phyloP scores from a whole-genome alignment of 2,888 invertebrate genomes.

The Agapetus fuscipes region DNA sequence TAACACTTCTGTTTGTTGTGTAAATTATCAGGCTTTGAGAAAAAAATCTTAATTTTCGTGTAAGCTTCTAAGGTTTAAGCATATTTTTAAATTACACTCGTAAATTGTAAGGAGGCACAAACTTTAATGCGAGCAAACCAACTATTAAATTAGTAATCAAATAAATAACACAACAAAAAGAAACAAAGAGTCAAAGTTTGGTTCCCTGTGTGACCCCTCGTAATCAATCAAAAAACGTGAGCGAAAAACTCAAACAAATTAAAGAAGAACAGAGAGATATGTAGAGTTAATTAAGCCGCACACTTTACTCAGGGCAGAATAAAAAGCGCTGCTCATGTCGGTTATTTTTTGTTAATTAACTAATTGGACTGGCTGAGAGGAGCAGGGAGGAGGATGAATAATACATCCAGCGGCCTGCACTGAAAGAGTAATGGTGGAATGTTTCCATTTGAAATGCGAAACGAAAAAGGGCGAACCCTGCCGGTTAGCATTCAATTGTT shows the following conservation, averaged over 20 bases:
- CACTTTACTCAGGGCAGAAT: constrained; percentile 15
- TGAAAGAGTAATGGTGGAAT: constrained; percentile 17
- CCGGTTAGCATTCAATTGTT: background rate
- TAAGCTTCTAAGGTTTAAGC: no score
- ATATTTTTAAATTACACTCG: no score
- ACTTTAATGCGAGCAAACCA: no score
- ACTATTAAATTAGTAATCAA: no score
- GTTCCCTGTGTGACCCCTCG: background rate
- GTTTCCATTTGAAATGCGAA: constrained; percentile 14
- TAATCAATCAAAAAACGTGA: constrained; percentile 18
- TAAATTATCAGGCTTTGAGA: no score
- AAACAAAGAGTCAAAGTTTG: no score
- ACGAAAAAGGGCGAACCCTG: background rate
- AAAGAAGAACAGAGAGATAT: constrained; percentile 5
- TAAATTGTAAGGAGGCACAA: no score
- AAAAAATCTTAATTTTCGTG: no score
- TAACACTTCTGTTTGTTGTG: no score
- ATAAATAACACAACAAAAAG: no score
- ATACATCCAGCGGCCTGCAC: constrained; percentile 16
- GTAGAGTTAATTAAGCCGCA: constrained; percentile 18
- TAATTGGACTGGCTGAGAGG: constrained; percentile 17
- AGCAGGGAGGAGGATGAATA: constrained; percentile 4
- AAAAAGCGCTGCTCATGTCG: constrained; percentile 7
- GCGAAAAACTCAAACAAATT: constrained; percentile 10
- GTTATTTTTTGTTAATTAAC: constrained; percentile 22